Conservation (phyloP, 2,113 vertebrate species). For the Scalopus aquaticus region DNA sequence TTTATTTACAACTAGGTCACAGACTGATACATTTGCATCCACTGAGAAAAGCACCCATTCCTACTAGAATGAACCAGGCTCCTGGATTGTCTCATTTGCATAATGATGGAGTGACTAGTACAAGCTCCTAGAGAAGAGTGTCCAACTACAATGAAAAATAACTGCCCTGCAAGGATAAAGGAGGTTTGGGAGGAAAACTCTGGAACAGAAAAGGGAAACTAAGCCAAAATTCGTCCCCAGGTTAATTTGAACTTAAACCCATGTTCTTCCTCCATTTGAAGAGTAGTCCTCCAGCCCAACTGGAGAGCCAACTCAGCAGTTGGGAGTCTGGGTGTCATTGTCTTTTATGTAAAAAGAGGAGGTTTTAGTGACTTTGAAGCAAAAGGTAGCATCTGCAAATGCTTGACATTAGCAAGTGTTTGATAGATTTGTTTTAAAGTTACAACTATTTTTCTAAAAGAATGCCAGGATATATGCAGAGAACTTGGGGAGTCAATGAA, state of each 20-base stretch:
- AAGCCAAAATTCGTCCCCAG: not conserved
- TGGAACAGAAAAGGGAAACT: not conserved
- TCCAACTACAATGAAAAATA: constrained; percentile 2
- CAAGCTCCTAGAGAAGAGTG: not conserved
- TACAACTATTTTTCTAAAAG: not conserved
- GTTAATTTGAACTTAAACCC: not conserved
- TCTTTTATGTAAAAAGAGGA: not conserved
- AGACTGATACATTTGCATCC: not conserved
- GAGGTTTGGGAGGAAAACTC: not conserved
- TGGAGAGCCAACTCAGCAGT: not conserved
- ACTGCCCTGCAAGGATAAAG: not conserved
- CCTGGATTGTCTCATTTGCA: not conserved
- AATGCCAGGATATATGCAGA: not conserved
- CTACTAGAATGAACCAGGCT: not conserved
- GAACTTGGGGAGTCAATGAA: not conserved
- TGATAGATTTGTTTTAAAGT: constrained; percentile 3
- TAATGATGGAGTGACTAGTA: not conserved
- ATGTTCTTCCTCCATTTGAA: not conserved
- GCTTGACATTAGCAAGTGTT: not conserved
- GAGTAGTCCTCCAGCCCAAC: not conserved
- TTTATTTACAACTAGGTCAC: not conserved
- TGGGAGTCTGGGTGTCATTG: not conserved
- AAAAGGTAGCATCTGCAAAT: not conserved
- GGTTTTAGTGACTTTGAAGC: not conserved
- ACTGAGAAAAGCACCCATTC: not conserved